These are phyloP conservation scores for Enteromius viviparus DNA, from an alignment of 2,797 vertebrate species.

Conservation along the genomic window DNA sequence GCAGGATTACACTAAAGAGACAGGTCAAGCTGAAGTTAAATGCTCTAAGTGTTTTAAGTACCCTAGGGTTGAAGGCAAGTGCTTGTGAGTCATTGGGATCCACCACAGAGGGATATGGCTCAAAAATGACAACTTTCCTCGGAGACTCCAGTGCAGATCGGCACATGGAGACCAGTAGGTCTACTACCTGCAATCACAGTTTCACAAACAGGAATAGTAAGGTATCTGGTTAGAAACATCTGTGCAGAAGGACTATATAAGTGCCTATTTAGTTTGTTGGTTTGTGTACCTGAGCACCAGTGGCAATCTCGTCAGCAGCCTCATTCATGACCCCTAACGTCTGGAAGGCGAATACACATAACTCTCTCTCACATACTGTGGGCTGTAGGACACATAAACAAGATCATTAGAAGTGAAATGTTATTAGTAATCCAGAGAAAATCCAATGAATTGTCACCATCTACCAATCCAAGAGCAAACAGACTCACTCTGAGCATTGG, in stretches of 20 bases:
- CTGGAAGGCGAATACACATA: constrained; percentile 92
- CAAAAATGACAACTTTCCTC: constrained; percentile 88
- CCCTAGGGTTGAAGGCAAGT: constrained; percentile 88
- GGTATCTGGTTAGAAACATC: background rate
- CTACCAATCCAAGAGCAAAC: background rate
- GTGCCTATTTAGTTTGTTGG: constrained; percentile 3
- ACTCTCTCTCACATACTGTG: constrained; percentile 89
- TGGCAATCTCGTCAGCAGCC: constrained; percentile 90
- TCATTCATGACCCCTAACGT: constrained; percentile 92
- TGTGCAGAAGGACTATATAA: constrained; percentile 4
- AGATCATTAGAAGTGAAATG: constrained; percentile 7
- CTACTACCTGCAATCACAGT: constrained; percentile 78
- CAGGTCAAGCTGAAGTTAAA: background rate
- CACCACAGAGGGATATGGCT: constrained; percentile 90
- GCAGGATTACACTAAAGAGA: background rate
- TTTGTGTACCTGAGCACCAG: constrained; percentile 86
- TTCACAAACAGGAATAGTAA: background rate
- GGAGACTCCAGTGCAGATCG: constrained; percentile 86
- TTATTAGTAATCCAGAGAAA: background rate
- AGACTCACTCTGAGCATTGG: constrained; percentile 89
- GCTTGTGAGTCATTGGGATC: constrained; percentile 86
- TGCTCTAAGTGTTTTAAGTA: constrained; percentile 58
- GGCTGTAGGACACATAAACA: constrained; percentile 72
- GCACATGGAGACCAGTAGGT: constrained; percentile 88
- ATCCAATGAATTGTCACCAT: background rate